Percentiles rank a stretch among this genome's conserved stretches.
Conservation (phyloP, 2,797 vertebrate genomes). For the Dendrocincla fuliginosa region DNA sequence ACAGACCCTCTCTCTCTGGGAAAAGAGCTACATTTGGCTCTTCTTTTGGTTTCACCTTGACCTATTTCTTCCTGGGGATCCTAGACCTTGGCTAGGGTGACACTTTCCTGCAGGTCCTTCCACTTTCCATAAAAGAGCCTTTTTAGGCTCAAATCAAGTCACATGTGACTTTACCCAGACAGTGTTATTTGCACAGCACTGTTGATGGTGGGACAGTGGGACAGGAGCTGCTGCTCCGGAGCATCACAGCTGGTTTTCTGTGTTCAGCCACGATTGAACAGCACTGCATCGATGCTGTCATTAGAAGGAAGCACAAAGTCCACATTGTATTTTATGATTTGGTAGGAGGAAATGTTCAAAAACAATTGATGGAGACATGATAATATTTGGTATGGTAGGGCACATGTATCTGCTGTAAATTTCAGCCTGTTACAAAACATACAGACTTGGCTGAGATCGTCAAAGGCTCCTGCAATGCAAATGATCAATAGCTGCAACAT, state of each 20-base stretch:
- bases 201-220: no score
- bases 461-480: background rate
- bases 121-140: background rate
- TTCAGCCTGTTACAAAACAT: background rate
- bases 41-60: background rate
- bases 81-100: background rate
- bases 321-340: background rate
- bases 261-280: background rate
- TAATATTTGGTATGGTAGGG: background rate
- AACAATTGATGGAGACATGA: background rate
- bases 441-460: background rate
- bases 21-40: background rate
- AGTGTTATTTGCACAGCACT: background rate
- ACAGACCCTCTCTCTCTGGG: background rate
- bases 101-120: background rate
- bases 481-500: background rate
- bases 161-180: background rate
- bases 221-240: background rate
- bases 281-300: accelerated
- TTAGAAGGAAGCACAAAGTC: background rate
- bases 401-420: background rate
- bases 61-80: background rate
- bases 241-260: background rate
- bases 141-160: background rate
- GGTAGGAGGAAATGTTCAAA: background rate